Conservation (phyloP, 1,140 invertebrate genomes). For the Cydia amplana region DNA sequence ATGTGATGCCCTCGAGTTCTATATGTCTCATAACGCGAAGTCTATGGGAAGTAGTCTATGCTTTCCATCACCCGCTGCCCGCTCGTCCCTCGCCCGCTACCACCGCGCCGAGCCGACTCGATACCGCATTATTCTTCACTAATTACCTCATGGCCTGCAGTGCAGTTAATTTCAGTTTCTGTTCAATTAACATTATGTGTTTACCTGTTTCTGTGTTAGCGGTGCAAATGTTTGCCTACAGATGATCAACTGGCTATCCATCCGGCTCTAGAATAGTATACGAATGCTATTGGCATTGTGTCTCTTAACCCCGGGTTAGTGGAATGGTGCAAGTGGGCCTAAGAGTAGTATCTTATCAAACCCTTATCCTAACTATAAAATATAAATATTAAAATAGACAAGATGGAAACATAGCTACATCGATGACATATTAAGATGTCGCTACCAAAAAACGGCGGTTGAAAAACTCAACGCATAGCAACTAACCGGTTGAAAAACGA, state of each 20-base stretch:
- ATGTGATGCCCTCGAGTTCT: neutral
- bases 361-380: too few species aligned
- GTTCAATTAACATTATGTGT: slow-evolving; percentile 32
- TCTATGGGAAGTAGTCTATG: neutral
- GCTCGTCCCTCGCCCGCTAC: neutral
- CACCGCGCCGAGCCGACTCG: neutral
- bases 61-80: neutral
- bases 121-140: slow-evolving; percentile 25
- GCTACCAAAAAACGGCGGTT: too few species aligned
- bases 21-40: neutral
- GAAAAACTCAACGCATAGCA: too few species aligned
- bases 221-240: slow-evolving; percentile 21
- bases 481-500: too few species aligned
- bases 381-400: too few species aligned
- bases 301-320: too few species aligned
- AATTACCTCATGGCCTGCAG: slow-evolving; percentile 21
- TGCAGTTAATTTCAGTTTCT: slow-evolving; percentile 32
- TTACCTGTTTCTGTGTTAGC: slow-evolving; percentile 23
- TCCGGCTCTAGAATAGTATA: neutral
- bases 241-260: slow-evolving; percentile 14
- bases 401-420: too few species aligned
- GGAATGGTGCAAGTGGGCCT: too few species aligned
- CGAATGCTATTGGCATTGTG: neutral
- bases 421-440: too few species aligned
- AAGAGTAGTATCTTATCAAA: neutral